Base-by-base conservation (phyloP, 1,140 invertebrate genomes). In the Solenopsis fugax region DNA sequence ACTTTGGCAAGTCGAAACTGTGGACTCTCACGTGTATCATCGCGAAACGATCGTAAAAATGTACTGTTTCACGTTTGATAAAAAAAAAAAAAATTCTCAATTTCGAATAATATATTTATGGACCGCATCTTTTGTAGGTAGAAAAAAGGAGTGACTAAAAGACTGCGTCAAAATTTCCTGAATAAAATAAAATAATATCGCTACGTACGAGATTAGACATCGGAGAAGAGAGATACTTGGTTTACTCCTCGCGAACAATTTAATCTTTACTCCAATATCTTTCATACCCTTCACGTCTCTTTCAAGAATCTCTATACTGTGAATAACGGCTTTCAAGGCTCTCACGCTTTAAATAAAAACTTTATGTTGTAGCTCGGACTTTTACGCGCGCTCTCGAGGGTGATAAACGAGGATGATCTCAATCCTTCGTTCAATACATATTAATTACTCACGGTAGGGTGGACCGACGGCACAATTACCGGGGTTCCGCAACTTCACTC, bases 361-460 rank as follows among this genome's bases (percentile, higher is more conserved):
- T 72, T 72, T 45, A 72, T n/a, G 37, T 50, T 29, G 4, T 24
- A 62, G 18, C 52, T 58, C 6, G 65, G 16, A 60, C 29, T 84
- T 69, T 81, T 67, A 67, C 48, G 77, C n/a, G 29, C 13, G 9
- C 67, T 60, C 54, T 50, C 54, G 45, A 73, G 18, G 54, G n/a
- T 73, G 56, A 48, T 84, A 60, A 84, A 73, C 69, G 80, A 82
- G 21, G 37, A 29, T 29, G 69, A 84, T 82, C 78, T 41, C 67
- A 13, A 71, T 73, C 13, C 41, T 60, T 29, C 24, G 67, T 60
- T 84, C 67, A 18, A 84, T 82, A 82, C 41, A 58, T 84, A 62
- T 84, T 84, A 84, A 84, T 84, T 84, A 84, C 54, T 84, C 13
- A 60, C 69, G 69, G 67, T 24, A 58, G 56, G 54, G 45, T 75